Evolutionary conservation across 2,888 invertebrate species (phyloP).

Genomic region (Silvanus unidentatus): DNA sequence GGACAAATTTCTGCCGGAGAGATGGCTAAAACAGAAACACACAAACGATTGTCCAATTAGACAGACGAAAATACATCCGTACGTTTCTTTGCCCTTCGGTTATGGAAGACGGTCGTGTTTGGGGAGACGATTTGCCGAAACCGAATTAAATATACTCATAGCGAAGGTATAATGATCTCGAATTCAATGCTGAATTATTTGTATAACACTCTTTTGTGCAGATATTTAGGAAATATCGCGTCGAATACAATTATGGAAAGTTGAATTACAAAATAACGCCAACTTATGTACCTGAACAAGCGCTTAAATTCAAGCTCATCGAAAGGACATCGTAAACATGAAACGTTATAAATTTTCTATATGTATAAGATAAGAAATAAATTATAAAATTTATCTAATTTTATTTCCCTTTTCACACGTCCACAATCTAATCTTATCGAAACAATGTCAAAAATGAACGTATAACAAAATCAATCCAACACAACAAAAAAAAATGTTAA

Average conservation of each 20-base stretch:
- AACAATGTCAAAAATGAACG: too few species aligned
- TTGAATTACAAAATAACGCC: conserved; percentile 67
- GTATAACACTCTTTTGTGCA: conserved; percentile 39
- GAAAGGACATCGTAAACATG: conserved; percentile 12
- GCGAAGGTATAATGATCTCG: conserved; percentile 59
- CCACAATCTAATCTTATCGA: too few species aligned
- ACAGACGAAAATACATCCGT: conserved; percentile 63
- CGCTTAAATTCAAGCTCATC: conserved; percentile 61
- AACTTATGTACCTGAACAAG: conserved; percentile 67
- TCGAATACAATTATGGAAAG: conserved; percentile 62
- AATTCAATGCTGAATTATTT: background rate
- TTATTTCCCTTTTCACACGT: too few species aligned
- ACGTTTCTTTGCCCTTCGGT: conserved; percentile 70
- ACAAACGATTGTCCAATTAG: conserved; percentile 31
- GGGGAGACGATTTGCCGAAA: conserved; percentile 75
- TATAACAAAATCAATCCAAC: too few species aligned
- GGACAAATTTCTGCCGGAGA: conserved; percentile 64
- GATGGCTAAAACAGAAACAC: conserved; percentile 61
- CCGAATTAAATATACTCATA: conserved; percentile 66
- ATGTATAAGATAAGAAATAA: too few species aligned
- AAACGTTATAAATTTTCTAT: too few species aligned
- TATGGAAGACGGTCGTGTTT: conserved; percentile 72
- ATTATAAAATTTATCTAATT: too few species aligned
- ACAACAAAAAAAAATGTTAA: too few species aligned
- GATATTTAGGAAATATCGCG: conserved; percentile 65